These are phyloP conservation scores for Tetragonula clypearis DNA, from an alignment of 1,140 invertebrate genomes.

Conservation along the genomic window DNA sequence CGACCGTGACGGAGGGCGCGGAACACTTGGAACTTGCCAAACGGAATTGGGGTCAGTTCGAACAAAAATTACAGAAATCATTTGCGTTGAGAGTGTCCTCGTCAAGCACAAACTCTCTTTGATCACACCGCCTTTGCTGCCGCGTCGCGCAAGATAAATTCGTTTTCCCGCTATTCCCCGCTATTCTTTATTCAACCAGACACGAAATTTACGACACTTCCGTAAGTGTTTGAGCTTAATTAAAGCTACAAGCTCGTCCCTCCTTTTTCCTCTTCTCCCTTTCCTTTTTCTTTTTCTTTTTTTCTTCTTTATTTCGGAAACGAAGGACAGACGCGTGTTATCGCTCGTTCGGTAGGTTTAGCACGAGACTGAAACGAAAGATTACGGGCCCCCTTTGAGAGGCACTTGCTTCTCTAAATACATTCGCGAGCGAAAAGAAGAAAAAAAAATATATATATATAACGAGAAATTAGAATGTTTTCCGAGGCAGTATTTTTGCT, in stretches of 20 bases:
- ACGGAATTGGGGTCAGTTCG: neutral
- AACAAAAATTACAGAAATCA: neutral
- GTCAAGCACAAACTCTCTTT: neutral
- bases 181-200: neutral
- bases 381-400: slow-evolving; percentile 8
- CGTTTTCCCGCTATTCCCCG: no score
- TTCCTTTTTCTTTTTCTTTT: no score
- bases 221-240: slow-evolving; percentile 7
- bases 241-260: neutral
- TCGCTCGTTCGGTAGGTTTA: neutral
- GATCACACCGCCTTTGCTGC: neutral
- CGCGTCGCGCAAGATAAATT: neutral
- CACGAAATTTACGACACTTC: neutral
- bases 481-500: neutral
- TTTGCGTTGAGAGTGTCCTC: neutral
- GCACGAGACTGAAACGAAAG: neutral
- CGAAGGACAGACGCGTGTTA: neutral
- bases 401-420: neutral
- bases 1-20: no score
- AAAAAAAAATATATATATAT: neutral
- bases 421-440: neutral
- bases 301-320: neutral
- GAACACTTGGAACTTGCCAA: neutral
- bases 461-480: slow-evolving; percentile 28
- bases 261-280: neutral